Percentiles rank a stretch among this genome's conserved stretches.
Evolutionary conservation across 35 echinoderm and acorn worm genomes (phyloP).

Genomic region (Heliocidaris tuberculata): DNA sequence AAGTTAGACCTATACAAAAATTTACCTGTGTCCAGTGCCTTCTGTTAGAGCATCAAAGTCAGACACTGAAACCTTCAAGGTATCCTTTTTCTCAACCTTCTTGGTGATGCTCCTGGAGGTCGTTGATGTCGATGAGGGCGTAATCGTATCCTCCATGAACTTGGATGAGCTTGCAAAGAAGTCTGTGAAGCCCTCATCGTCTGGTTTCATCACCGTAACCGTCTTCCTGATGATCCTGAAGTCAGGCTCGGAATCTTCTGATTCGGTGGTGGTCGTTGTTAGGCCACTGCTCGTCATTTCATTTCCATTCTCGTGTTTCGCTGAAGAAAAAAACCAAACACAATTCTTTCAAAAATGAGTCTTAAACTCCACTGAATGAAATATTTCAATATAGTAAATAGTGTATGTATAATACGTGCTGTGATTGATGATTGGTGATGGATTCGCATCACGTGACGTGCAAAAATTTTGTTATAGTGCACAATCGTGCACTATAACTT

Average conservation of each 20-base stretch:
- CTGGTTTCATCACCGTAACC: constrained; percentile 78
- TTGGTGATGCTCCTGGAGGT: neutral
- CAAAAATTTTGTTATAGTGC: too few species aligned
- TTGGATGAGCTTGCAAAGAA: constrained; percentile 67
- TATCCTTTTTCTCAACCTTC: constrained; percentile 60
- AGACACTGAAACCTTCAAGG: constrained; percentile 68
- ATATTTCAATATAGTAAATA: neutral
- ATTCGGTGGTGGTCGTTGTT: constrained; percentile 64
- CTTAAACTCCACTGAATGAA: neutral
- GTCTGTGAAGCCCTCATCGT: constrained; percentile 83
- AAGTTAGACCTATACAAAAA: neutral
- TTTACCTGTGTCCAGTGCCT: constrained; percentile 59
- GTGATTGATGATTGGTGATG: too few species aligned
- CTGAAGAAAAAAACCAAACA: constrained; percentile 22
- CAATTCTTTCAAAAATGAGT: neutral
- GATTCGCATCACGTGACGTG: too few species aligned
- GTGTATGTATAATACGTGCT: too few species aligned
- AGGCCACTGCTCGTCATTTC: constrained; percentile 54
- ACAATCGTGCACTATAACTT: too few species aligned
- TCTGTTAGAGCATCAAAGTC: constrained; percentile 96
- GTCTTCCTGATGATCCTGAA: constrained; percentile 70
- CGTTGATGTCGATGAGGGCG: neutral
- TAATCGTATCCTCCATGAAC: constrained; percentile 46
- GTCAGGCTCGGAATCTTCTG: constrained; percentile 82
- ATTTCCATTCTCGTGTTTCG: constrained; percentile 25